phyloP scores from a whole-genome alignment of 2,113 vertebrate species.

The Otocyon megalotis region DNA sequence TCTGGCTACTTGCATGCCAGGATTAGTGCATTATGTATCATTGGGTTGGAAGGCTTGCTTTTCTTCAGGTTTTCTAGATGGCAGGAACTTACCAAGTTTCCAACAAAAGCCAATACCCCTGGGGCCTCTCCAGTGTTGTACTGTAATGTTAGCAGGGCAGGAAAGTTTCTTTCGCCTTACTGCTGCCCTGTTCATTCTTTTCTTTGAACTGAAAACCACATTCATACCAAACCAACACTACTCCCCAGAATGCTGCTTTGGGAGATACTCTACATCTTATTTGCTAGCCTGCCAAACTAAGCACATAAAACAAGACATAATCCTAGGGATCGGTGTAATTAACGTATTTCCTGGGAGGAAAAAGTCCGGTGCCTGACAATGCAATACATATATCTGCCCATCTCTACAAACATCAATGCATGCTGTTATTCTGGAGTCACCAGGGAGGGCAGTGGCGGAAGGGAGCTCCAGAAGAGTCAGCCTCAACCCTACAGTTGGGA shows the following conservation, averaged over 20 bases:
- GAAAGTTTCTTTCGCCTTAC: not conserved
- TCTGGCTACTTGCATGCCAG: not conserved
- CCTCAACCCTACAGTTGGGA: not conserved
- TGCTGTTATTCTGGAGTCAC: not conserved
- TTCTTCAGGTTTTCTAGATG: slow-evolving; percentile 38
- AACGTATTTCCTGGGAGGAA: slow-evolving; percentile 4
- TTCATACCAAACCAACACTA: not conserved
- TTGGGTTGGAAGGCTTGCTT: not conserved
- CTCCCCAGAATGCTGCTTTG: not conserved
- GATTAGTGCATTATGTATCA: not conserved
- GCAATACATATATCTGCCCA: not conserved
- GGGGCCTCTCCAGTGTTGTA: not conserved
- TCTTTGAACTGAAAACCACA: slow-evolving; percentile 38
- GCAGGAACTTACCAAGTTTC: slow-evolving; percentile 39
- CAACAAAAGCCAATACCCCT: slow-evolving; percentile 6
- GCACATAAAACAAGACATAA: slow-evolving; percentile 31
- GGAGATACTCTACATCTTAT: not conserved
- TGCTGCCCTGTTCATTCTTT: not conserved
- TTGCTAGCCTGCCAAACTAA: not conserved
- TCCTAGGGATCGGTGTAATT: not conserved
- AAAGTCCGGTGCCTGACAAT: not conserved
- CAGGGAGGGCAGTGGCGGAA: not conserved
- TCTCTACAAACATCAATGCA: not conserved
- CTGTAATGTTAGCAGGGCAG: not conserved
- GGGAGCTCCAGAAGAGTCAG: not conserved